phyloP scores from a whole-genome alignment of 2,113 vertebrate genomes.

The Thinocorus orbignyianus region DNA sequence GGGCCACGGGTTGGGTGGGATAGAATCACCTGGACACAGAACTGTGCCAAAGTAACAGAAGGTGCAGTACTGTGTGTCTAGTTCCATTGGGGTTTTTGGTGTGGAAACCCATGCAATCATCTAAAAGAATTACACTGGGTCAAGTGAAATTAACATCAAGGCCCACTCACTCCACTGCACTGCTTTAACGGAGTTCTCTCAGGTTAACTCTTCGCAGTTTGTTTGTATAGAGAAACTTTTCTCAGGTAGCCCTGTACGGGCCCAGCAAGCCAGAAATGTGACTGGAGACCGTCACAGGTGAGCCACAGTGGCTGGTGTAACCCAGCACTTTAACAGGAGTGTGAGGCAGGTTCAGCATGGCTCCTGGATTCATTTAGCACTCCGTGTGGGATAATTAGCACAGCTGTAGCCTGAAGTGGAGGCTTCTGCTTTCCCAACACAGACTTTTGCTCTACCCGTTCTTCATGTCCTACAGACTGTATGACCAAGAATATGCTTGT shows the following conservation, averaged over 20 bases:
- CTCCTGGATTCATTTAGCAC: not conserved
- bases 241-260: not conserved
- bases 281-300: not conserved
- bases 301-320: not conserved
- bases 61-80: not conserved
- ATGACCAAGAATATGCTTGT: not conserved
- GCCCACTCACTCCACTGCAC: not conserved
- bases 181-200: not conserved
- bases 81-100: not conserved
- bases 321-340: not conserved
- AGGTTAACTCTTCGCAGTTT: not conserved
- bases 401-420: not conserved
- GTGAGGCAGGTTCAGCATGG: not conserved
- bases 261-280: not conserved
- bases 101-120: not conserved
- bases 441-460: not conserved
- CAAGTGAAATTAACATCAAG: not conserved
- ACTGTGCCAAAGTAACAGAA: not conserved
- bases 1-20: not conserved
- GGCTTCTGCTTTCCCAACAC: not conserved
- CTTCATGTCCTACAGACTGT: not conserved
- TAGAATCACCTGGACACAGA: not conserved
- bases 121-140: not conserved
- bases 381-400: not conserved
- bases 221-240: not conserved